Base-by-base conservation (phyloP, 2,113 vertebrate genomes). In the Melanocharis versteri region DNA sequence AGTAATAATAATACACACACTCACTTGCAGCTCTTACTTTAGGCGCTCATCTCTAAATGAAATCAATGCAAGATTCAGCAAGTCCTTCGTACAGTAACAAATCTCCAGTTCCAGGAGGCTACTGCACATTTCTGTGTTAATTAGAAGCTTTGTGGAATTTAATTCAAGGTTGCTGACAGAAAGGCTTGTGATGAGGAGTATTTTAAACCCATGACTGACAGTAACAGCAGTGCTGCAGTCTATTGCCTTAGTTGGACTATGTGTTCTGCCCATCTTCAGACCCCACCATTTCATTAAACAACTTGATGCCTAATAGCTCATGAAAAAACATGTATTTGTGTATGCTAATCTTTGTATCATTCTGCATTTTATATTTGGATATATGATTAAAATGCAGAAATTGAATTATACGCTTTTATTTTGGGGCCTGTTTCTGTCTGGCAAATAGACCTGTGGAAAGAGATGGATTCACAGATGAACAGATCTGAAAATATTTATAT, bases 131-230 rank as follows among this genome's bases (percentile, higher is more conserved):
- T 93, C 93, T 96, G 64, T 87, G 81, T 94, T 97, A 96, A 97
- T 97, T 94, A 93, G 95, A 85, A 96, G 70, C 51, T 89, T 71
- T 78, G 40, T 50, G 81, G 94, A 95, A 97, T 98, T 97, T 97
- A 97, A 97, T 96, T 96, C 93, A 83, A 78, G 35, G 54, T 27
- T 97, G 83, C 86, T 96, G 92, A 96, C 93, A 93, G 95, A 95
- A 97, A 91, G 76, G 91, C 37, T 76, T 58, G 47, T 83, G 86
- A 90, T 48, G 47, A 78, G 82, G 80, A 84, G 87, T 87, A 96
- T 95, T 97, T 97, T 97, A 97, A 96, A 95, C 65, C 77, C 71
- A 39, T 95, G 97, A 96, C 87, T 90, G 91, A 97, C 92, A 97
- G 94, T 84, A 79, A 92, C 95, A 97, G 93, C 87, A 90, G 97